Evolutionary conservation across 2,113 vertebrate genomes (phyloP).

Genomic region (Melanerpes formicivorus): DNA sequence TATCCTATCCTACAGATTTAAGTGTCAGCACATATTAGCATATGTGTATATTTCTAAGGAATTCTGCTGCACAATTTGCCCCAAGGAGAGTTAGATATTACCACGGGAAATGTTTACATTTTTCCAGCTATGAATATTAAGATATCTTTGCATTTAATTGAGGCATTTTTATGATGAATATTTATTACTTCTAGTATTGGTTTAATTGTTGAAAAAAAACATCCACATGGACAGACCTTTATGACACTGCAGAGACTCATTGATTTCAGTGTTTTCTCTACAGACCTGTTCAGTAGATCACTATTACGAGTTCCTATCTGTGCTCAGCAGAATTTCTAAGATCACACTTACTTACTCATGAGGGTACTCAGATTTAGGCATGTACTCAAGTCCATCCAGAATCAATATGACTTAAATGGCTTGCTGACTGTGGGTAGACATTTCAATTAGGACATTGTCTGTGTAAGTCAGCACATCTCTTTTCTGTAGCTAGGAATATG

Average conservation of each 20-base stretch:
- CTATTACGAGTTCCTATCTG: neutral
- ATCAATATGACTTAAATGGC: slow-evolving; percentile 37
- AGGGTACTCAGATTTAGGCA: neutral
- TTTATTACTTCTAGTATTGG: neutral
- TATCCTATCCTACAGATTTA: neutral
- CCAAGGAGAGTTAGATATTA: neutral
- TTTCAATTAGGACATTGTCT: neutral
- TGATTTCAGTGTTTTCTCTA: slow-evolving; percentile 33
- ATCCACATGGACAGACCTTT: neutral
- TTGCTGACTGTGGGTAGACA: neutral
- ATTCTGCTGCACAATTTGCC: neutral
- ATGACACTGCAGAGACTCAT: neutral
- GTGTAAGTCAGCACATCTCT: neutral
- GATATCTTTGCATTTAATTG: neutral
- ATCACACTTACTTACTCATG: neutral
- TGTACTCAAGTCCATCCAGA: neutral
- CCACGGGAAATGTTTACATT: neutral
- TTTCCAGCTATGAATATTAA: neutral
- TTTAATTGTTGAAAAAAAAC: neutral
- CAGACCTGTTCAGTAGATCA: neutral
- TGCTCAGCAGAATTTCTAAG: slow-evolving; percentile 57
- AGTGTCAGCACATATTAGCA: neutral
- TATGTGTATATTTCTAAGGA: neutral
- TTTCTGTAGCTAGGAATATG: neutral
- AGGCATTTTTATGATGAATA: neutral